These are phyloP conservation scores for Platypus cylindrus DNA, from an alignment of 2,888 invertebrate genomes.

Conservation along the genomic window DNA sequence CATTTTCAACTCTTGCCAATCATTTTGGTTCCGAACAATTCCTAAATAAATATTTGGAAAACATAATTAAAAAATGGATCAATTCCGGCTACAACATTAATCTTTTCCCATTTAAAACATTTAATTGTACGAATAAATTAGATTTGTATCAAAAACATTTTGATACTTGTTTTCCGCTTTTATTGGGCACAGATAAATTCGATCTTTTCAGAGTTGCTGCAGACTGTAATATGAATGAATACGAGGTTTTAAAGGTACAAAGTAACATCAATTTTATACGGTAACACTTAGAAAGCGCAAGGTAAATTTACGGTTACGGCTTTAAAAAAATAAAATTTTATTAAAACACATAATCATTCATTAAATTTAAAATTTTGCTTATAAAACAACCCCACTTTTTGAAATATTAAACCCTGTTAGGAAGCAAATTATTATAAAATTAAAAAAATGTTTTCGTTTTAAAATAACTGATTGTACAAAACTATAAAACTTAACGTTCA, in stretches of 20 bases:
- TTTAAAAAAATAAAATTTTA: too few relatives aligned
- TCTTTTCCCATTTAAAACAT: slow-evolving; percentile 31
- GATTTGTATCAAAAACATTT: slow-evolving; percentile 36
- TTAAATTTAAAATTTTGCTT: too few relatives aligned
- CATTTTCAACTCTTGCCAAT: slow-evolving; percentile 21
- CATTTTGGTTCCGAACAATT: slow-evolving; percentile 28
- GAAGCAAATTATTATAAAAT: too few relatives aligned
- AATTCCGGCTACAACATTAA: slow-evolving; percentile 21
- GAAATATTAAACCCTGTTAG: too few relatives aligned
- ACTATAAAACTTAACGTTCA: too few relatives aligned
- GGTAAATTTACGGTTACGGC: too few relatives aligned
- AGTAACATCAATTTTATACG: too few relatives aligned
- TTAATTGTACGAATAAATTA: slow-evolving; percentile 26
- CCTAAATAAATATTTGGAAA: slow-evolving; percentile 36
- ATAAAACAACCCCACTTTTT: too few relatives aligned
- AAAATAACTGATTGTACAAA: too few relatives aligned
- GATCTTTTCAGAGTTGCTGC: slow-evolving; percentile 17
- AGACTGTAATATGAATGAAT: slow-evolving; percentile 13
- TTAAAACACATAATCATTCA: too few relatives aligned
- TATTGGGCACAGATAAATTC: slow-evolving; percentile 30
- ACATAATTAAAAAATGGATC: slow-evolving; percentile 36
- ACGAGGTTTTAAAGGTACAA: slow-evolving; percentile 18
- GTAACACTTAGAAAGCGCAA: too few relatives aligned
- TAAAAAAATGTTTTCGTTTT: too few relatives aligned
- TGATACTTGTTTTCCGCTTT: slow-evolving; percentile 32